Base-by-base conservation (phyloP, 2,797 vertebrate species). In the Sarcoramphus papa region DNA sequence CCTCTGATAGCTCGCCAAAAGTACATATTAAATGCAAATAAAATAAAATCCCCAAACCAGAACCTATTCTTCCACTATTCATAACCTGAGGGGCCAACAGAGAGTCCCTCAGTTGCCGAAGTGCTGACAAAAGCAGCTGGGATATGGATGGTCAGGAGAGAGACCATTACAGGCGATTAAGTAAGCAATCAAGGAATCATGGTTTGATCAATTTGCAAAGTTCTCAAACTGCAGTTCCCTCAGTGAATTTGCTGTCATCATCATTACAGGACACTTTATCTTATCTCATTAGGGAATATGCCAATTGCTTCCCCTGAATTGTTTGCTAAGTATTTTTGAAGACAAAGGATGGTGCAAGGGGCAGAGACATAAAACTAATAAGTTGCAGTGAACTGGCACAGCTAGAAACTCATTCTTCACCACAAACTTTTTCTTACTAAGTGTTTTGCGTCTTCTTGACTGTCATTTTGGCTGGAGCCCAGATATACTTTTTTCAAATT, bases 151-250 rank as follows among this genome's bases (percentile, higher is more conserved):
- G 92, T 88, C 85, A 93, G 83, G 63, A 73, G 68, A 88, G 76
- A 86, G n/a, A 92, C 25, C 0, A 63, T 93, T 92, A 95, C 95
- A 96, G 73, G 65, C 54, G 14, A 95, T 97, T 97, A 97, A 97
- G 91, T 74, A 88, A 92, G 91, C 82, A 97, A 84, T 84, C 90
- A 90, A 96, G 76, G 81, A 96, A 92, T 86, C 85, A 70, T 7
- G 35, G 69, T 89, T 92, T 93, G 93, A 96, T 95, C 91, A 94
- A 92, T 95, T 91, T 94, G 77, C 77, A 95, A 96, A 92, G 86
- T 92, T 96, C 73, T 91, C 82, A 93, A 96, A 95, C 69, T 92
- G 88, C 94, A 96, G 76, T 74, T 95, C 73, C 92, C 40, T 83
- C 73, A 63, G 73, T 74, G 81, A 97, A 88, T 96, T 88, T 95